Conservation (phyloP, 2,888 invertebrate species). For the Drosophila pseudotakahashii region DNA sequence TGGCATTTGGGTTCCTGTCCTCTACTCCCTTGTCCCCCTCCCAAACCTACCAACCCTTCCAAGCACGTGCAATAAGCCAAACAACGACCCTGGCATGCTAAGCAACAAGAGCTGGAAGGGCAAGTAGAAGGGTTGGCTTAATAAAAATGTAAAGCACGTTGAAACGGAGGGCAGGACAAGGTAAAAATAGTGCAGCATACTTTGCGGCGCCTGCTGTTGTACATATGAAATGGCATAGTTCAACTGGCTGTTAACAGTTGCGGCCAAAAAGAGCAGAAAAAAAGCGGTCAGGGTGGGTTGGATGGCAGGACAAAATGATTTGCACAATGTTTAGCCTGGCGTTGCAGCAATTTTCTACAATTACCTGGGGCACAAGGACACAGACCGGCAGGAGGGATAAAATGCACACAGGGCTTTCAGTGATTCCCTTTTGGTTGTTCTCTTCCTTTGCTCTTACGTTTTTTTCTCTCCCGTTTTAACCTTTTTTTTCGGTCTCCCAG, state of each 20-base stretch:
- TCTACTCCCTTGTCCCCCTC: background rate
- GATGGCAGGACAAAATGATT: conserved; percentile 72
- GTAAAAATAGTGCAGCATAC: conserved; percentile 75
- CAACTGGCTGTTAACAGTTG: conserved; percentile 82
- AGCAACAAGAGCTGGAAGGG: conserved; percentile 48
- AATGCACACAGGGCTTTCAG: conserved; percentile 79
- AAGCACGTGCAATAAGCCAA: conserved; percentile 78
- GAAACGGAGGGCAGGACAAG: conserved; percentile 48
- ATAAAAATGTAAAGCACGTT: conserved; percentile 83
- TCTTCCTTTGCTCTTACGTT: conserved; percentile 13
- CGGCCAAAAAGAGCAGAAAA: conserved; percentile 66
- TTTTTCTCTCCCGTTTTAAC: conserved; percentile 14
- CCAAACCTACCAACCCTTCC: conserved; percentile 28
- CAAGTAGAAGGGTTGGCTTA: conserved; percentile 75
- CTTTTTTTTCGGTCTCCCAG: conserved; percentile 30
- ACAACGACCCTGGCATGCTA: conserved; percentile 80
- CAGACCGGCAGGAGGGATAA: conserved; percentile 68
- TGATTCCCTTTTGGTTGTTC: conserved; percentile 62
- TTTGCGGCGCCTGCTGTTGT: conserved; percentile 56
- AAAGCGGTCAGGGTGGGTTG: conserved; percentile 5
- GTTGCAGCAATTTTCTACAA: conserved; percentile 80
- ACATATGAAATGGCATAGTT: conserved; percentile 76
- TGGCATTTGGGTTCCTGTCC: conserved; percentile 62
- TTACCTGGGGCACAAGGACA: conserved; percentile 73
- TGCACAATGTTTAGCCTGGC: conserved; percentile 77